These are phyloP conservation scores for Rhinatrema bivittatum DNA, from an alignment of 2,797 vertebrate genomes.

Conservation along the genomic window DNA sequence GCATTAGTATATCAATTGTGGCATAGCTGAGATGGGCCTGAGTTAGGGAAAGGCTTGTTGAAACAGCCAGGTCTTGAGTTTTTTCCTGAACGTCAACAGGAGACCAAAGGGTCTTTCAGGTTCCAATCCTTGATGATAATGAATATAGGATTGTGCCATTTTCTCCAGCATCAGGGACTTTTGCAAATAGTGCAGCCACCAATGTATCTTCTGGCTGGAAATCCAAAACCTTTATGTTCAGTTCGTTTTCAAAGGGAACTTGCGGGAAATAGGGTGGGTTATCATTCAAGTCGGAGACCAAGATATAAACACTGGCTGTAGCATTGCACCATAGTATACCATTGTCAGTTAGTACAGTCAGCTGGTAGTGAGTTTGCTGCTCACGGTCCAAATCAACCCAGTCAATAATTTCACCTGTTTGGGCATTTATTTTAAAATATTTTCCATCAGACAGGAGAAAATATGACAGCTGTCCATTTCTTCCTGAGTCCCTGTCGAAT, in stretches of 20 bases:
- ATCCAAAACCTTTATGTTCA: constrained; percentile 74
- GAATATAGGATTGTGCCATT: constrained; percentile 72
- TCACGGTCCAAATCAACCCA: constrained; percentile 79
- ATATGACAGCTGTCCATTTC: constrained; percentile 81
- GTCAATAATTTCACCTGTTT: constrained; percentile 84
- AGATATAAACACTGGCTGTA: constrained; percentile 58
- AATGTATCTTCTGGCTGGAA: constrained; percentile 62
- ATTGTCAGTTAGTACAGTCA: constrained; percentile 74
- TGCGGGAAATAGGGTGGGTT: constrained; percentile 73
- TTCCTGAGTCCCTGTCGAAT: constrained; percentile 72
- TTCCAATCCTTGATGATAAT: constrained; percentile 65
- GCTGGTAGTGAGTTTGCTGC: constrained; percentile 61
- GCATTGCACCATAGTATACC: constrained; percentile 70
- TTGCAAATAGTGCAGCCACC: constrained; percentile 76
- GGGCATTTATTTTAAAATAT: constrained; percentile 82
- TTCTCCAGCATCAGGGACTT: constrained; percentile 79
- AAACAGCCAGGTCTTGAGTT: no score
- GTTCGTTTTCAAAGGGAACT: constrained; percentile 48
- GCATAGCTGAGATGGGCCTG: no score
- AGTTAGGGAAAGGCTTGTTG: no score
- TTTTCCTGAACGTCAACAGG: no score
- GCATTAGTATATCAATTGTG: no score
- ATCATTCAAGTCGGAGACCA: constrained; percentile 77
- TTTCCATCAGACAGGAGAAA: constrained; percentile 83
- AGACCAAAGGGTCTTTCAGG: no score